A percentile compares a stretch with the other conserved stretches of the same genome.
These are phyloP conservation scores for Liodrosophila aerea DNA, from an alignment of 2,888 invertebrate species.

Conservation along the genomic window DNA sequence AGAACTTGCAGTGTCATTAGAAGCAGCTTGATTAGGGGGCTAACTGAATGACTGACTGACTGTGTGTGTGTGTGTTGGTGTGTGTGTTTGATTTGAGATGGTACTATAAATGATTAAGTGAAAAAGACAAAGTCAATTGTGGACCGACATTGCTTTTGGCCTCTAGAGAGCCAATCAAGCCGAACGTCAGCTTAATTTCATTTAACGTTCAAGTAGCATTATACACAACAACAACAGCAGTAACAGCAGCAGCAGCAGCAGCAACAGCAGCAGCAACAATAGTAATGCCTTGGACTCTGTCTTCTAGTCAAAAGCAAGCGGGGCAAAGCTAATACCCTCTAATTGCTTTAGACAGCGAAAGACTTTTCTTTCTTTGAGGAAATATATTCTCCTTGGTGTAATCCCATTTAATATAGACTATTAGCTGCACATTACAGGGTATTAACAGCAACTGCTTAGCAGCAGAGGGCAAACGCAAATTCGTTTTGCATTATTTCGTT, in stretches of 20 bases:
- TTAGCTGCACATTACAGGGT: conserved; percentile 40
- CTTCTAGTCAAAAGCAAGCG: not conserved
- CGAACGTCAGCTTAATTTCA: conserved; percentile 73
- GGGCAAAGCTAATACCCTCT: conserved; percentile 35
- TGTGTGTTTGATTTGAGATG: conserved; percentile 41
- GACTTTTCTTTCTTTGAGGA: too few relatives aligned
- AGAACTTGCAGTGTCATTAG: conserved; percentile 73
- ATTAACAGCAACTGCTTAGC: conserved; percentile 40
- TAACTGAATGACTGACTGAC: conserved; percentile 7
- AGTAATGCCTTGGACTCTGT: conserved; percentile 8
- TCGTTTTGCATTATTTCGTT: conserved; percentile 62
- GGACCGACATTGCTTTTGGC: conserved; percentile 54
- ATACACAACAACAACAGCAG: conserved; percentile 42
- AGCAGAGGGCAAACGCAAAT: conserved; percentile 46
- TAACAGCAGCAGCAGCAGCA: conserved; percentile 25
- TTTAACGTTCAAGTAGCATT: conserved; percentile 69
- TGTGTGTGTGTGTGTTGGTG: conserved; percentile 19
- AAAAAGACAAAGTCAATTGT: conserved; percentile 72
- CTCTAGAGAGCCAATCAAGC: conserved; percentile 74
- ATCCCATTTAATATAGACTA: conserved; percentile 10
- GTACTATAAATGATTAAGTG: conserved; percentile 63
- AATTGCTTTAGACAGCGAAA: not conserved
- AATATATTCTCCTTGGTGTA: not conserved
- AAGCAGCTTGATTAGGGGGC: conserved; percentile 49
- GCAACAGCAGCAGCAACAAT: conserved; percentile 23